These are phyloP conservation scores for Monopterus albus DNA, from an alignment of 2,113 vertebrate genomes.

Conservation along the genomic window DNA sequence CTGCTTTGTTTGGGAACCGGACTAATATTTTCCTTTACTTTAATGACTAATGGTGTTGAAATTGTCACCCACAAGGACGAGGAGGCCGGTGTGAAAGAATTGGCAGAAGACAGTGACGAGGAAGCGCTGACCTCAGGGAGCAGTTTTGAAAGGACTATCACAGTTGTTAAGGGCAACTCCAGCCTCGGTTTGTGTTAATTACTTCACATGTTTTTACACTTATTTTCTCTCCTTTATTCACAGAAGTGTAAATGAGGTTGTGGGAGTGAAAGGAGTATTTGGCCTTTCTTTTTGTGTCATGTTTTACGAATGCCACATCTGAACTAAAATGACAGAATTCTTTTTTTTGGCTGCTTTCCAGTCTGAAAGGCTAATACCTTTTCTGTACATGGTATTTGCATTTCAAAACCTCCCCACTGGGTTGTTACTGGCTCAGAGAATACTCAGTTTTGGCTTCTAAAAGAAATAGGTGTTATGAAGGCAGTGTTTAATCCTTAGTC, in stretches of 20 bases:
- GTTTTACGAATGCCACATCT: conserved; percentile 50
- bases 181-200: conserved; percentile 89
- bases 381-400: conserved; percentile 40
- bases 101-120: conserved; percentile 64
- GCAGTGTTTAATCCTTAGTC: conserved; percentile 28
- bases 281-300: conserved; percentile 42
- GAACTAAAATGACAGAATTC: conserved; percentile 35
- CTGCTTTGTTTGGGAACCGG: background rate
- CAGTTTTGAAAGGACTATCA: conserved; percentile 90
- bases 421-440: conserved; percentile 22
- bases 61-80: conserved; percentile 79
- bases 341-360: conserved; percentile 40
- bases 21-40: conserved; percentile 39
- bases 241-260: conserved; percentile 49
- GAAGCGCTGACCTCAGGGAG: conserved; percentile 72
- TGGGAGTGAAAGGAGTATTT: conserved; percentile 36
- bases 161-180: conserved; percentile 94
- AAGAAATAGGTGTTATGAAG: conserved; percentile 46
- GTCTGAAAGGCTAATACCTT: conserved; percentile 44
- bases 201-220: conserved; percentile 38
- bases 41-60: conserved; percentile 46
- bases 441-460: conserved; percentile 37
- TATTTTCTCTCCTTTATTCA: conserved; percentile 14
- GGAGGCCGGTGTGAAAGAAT: conserved; percentile 71
- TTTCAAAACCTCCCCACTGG: conserved; percentile 61